Base-by-base conservation (phyloP, 53 echinoderm and acorn worm species). In the Henricia sp. region DNA sequence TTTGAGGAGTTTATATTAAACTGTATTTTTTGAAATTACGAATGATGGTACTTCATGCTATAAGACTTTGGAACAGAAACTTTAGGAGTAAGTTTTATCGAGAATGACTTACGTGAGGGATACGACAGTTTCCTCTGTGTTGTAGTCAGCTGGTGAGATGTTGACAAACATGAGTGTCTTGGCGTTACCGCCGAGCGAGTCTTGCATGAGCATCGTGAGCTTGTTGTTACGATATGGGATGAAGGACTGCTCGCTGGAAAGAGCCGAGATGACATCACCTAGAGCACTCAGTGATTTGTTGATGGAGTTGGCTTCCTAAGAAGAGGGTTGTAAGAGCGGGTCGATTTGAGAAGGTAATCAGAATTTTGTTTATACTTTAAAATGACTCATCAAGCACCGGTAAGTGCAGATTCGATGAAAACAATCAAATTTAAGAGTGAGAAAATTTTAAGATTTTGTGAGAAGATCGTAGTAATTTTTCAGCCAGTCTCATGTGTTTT, bases 111-210 rank as follows among this genome's bases (percentile, higher is more conserved):
- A 96, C 96, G 93, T 96, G 8, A 96, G 84, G 1, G 96, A 96
- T 28, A 96, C 82, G 74, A 96, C 87, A 9, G 96, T 96, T 36
- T 96, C 96, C 68, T 96, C 96, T 1, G 96, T 87, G 42, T 96
- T 96, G 85, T 96, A 96, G 52, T 96, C 96, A 27, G 96, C 96
- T 9, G 96, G 96, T 83, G 96, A 96, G 52, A 96, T 90, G 83
- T 96, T 96, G 70, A 96, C 96, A 70, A 94, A 96, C 91, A 96
- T 94, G 41, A 94, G 94, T 0, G 96, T 96, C 82, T 94, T 96
- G 43, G 96, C 91, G 50, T 96, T 94, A 53, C 94, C 94, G 38
- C 96, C 96, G 1, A 96, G 77, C 6, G 96, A 96, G 52, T 96
- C 96, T 42, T 96, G 96, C 96, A 96, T 96, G 20, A 96, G 88